Evolutionary conservation across 1,140 invertebrate genomes (phyloP).

Genomic region (Drosophila santomea): DNA sequence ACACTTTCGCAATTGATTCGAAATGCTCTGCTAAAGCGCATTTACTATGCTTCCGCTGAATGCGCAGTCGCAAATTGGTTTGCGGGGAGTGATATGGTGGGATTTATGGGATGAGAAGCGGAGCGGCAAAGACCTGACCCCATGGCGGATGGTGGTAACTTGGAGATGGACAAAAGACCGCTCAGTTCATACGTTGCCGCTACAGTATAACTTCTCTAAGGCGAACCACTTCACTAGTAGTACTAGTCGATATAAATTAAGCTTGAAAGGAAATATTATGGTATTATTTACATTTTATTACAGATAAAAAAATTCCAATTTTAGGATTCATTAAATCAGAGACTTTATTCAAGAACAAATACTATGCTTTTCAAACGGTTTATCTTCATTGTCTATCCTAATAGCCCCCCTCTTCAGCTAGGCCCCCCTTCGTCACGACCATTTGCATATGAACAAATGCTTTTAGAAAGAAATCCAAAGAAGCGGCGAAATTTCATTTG

Average conservation of each 20-base stretch:
- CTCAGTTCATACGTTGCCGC: neutral
- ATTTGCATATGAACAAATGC: constrained; percentile 49
- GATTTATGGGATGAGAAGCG: neutral
- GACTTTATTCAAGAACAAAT: constrained; percentile 1
- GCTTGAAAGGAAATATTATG: neutral
- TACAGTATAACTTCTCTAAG: neutral
- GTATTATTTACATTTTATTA: neutral
- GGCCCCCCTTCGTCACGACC: constrained; percentile 14
- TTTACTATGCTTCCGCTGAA: constrained; percentile 52
- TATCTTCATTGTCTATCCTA: constrained; percentile 18
- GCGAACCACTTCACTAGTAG: neutral
- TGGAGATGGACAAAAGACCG: constrained; percentile 1
- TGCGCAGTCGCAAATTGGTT: constrained; percentile 52
- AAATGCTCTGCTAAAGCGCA: constrained; percentile 43
- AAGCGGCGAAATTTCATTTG: constrained; percentile 40
- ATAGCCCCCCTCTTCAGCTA: neutral
- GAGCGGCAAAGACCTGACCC: constrained; percentile 1
- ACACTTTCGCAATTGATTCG: constrained; percentile 51
- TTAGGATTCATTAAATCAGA: neutral
- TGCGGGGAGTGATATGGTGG: constrained; percentile 1
- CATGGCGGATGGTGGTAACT: neutral
- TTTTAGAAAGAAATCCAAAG: constrained; percentile 35
- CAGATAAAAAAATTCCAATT: too few species aligned
- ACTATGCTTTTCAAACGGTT: constrained; percentile 24
- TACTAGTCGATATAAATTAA: neutral